These are phyloP conservation scores for Lipotes vexillifer DNA, from an alignment of 2,113 vertebrate species.

Conservation along the genomic window DNA sequence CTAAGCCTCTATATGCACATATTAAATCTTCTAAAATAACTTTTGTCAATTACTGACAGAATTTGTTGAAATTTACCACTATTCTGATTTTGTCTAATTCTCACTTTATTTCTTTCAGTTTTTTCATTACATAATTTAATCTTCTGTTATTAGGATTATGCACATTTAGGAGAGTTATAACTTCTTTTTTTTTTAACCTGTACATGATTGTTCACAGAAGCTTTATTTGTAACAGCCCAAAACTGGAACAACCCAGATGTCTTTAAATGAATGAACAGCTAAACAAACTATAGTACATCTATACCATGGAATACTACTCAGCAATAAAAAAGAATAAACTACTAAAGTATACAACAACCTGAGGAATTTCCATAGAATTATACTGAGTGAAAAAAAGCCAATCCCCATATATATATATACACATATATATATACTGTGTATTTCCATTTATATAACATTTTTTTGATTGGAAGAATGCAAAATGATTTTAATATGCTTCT, in stretches of 20 bases:
- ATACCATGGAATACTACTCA: too few relatives aligned
- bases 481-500: background rate
- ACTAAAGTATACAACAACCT: too few relatives aligned
- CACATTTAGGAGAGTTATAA: background rate
- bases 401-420: too few relatives aligned
- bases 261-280: background rate
- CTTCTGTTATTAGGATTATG: background rate
- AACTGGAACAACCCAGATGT: background rate
- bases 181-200: background rate
- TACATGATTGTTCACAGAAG: background rate
- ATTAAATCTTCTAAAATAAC: background rate
- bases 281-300: background rate
- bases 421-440: too few relatives aligned
- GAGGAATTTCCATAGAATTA: too few relatives aligned
- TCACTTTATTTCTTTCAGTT: background rate
- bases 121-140: background rate
- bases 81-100: background rate
- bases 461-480: background rate
- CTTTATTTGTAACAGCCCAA: background rate
- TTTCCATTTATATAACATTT: background rate
- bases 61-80: background rate
- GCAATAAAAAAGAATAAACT: too few relatives aligned
- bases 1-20: background rate
- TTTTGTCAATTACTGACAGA: background rate
- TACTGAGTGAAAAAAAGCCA: too few relatives aligned